phyloP scores from a whole-genome alignment of 2,888 invertebrate genomes.

The Melieria picta region DNA sequence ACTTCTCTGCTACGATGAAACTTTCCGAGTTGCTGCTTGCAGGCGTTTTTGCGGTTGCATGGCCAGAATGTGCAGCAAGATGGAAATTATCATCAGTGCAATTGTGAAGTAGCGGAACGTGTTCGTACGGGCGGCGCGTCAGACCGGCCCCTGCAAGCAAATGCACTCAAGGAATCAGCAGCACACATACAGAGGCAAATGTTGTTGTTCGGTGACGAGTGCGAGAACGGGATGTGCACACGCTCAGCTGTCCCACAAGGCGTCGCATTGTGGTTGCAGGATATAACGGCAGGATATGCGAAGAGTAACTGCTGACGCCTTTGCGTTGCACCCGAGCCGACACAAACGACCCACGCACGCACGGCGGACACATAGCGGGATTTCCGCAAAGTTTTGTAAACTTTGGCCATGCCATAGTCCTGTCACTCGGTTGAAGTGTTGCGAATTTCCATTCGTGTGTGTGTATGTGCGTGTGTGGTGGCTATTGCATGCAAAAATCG shows the following conservation, averaged over 20 bases:
- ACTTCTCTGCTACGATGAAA: background rate
- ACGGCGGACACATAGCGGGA: background rate
- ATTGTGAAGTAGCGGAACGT: constrained; percentile 2
- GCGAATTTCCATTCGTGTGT: background rate
- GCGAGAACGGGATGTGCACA: background rate
- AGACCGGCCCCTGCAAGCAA: background rate
- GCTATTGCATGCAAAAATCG: background rate
- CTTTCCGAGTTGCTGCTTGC: background rate
- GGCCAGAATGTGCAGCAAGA: background rate
- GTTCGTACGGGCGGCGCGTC: background rate
- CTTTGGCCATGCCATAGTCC: background rate
- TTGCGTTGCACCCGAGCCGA: too few relatives aligned
- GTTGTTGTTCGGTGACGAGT: background rate
- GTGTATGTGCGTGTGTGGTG: background rate
- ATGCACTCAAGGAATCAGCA: background rate
- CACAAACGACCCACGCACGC: background rate
- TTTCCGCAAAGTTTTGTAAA: background rate
- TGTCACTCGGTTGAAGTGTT: too few relatives aligned
- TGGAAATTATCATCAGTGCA: background rate
- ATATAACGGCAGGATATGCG: background rate
- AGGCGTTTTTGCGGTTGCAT: background rate
- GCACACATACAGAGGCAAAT: background rate
- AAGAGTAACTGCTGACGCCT: background rate
- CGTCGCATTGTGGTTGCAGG: background rate
- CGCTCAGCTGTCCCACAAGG: background rate